phyloP scores from a whole-genome alignment of 1,140 invertebrate genomes.

The Lutraria rhynchaena region DNA sequence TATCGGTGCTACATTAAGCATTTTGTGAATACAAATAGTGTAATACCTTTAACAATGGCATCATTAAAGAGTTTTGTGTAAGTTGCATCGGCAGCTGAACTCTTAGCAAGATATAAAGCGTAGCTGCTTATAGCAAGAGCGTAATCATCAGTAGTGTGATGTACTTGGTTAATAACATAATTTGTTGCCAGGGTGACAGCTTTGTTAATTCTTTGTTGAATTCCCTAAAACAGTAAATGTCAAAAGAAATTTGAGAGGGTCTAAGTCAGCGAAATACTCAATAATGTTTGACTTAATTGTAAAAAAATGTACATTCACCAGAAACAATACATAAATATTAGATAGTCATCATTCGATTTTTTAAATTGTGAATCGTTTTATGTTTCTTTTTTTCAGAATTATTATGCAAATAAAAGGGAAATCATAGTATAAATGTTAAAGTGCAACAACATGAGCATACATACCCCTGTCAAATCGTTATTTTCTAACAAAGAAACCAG shows the following conservation, averaged over 20 bases:
- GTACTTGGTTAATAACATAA: slow-evolving; percentile 90
- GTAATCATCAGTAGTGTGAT: slow-evolving; percentile 87
- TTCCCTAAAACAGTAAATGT: slow-evolving; percentile 73
- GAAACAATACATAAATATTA: too few relatives aligned
- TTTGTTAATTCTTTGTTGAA: slow-evolving; percentile 83
- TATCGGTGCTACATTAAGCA: too few relatives aligned
- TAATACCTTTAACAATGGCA: slow-evolving; percentile 83
- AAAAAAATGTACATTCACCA: too few relatives aligned
- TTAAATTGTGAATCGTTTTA: too few relatives aligned
- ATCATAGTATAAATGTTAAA: background rate
- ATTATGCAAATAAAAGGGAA: background rate
- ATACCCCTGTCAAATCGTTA: slow-evolving; percentile 75
- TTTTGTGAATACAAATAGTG: background rate
- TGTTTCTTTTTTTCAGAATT: too few relatives aligned
- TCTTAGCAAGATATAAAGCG: slow-evolving; percentile 88
- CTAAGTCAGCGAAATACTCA: too few relatives aligned
- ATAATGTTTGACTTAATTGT: too few relatives aligned
- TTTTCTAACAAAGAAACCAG: slow-evolving; percentile 81
- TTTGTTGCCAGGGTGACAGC: slow-evolving; percentile 90
- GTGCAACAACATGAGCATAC: too few relatives aligned
- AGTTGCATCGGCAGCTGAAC: slow-evolving; percentile 86
- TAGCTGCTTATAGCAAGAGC: slow-evolving; percentile 85
- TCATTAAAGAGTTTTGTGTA: slow-evolving; percentile 86
- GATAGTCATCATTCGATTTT: background rate
- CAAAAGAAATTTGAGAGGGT: too few relatives aligned